Conservation (phyloP, 1,140 invertebrate species). For the Polypedilum pembai region DNA sequence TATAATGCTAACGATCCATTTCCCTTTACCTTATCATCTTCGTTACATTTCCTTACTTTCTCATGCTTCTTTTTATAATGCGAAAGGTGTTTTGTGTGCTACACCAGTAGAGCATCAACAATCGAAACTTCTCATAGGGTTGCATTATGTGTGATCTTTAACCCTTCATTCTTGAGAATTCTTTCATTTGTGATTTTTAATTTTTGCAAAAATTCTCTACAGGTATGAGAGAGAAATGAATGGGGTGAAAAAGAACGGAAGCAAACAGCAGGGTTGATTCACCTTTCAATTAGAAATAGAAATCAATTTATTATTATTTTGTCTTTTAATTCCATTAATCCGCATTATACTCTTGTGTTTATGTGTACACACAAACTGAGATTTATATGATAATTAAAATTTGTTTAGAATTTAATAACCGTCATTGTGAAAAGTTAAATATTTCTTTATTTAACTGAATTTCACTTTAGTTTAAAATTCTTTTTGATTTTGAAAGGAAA, state of each 20-base stretch:
- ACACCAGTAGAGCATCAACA: background rate
- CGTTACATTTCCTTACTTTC: background rate
- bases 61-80: background rate
- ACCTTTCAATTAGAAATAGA: constrained; percentile 18
- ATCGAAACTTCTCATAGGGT: background rate
- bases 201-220: background rate
- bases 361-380: constrained; percentile 3
- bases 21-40: background rate
- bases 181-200: background rate
- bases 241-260: background rate
- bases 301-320: constrained; percentile 21
- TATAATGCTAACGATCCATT: constrained; percentile 2
- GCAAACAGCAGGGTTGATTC: background rate
- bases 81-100: constrained; percentile 5
- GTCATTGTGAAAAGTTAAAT: background rate
- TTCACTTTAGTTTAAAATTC: no score
- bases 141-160: background rate
- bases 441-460: background rate
- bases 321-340: background rate
- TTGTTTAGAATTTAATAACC: background rate
- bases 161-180: background rate
- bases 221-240: background rate
- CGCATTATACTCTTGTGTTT: background rate
- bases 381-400: constrained; percentile 3
- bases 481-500: no score